phyloP scores from a whole-genome alignment of 2,888 invertebrate genomes.

The Tuberolachnus salignus region DNA sequence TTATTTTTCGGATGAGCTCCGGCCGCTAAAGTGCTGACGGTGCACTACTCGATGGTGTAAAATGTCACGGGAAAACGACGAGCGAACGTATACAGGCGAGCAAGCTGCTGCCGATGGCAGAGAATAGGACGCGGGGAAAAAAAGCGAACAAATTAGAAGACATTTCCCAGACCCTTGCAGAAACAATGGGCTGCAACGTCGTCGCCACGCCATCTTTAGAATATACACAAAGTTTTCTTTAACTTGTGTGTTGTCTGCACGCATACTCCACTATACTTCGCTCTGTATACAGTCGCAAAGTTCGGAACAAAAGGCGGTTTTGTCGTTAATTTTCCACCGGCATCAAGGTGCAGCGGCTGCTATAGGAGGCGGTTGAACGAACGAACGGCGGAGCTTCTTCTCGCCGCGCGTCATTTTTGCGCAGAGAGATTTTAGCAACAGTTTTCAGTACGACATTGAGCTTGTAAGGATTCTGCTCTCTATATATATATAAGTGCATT shows the following conservation, averaged over 20 bases:
- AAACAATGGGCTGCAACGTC: slow-evolving; percentile 35
- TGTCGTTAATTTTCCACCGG: slow-evolving; percentile 32
- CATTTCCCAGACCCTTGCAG: slow-evolving; percentile 28
- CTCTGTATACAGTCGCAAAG: slow-evolving; percentile 24
- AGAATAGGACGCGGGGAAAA: background rate
- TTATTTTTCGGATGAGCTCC: slow-evolving; percentile 16
- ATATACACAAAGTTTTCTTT: slow-evolving; percentile 45
- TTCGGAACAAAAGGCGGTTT: slow-evolving; percentile 47
- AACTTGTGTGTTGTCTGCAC: slow-evolving; percentile 8
- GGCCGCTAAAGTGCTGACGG: slow-evolving; percentile 15
- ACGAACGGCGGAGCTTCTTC: background rate
- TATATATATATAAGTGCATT: background rate
- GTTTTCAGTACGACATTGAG: slow-evolving; percentile 15
- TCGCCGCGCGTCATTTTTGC: slow-evolving; percentile 22
- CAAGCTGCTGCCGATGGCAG: background rate
- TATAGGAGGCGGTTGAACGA: background rate
- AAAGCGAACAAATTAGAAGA: slow-evolving; percentile 39
- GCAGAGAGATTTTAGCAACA: slow-evolving; percentile 29
- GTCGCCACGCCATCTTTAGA: slow-evolving; percentile 28
- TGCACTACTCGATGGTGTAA: slow-evolving; percentile 28
- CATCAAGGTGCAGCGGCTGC: background rate
- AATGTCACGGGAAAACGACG: slow-evolving; percentile 1
- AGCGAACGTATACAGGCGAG: background rate
- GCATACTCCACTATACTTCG: background rate
- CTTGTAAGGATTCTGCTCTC: background rate